Evolutionary conservation across 1,140 invertebrate species (phyloP).

Genomic region (Idris sp.): DNA sequence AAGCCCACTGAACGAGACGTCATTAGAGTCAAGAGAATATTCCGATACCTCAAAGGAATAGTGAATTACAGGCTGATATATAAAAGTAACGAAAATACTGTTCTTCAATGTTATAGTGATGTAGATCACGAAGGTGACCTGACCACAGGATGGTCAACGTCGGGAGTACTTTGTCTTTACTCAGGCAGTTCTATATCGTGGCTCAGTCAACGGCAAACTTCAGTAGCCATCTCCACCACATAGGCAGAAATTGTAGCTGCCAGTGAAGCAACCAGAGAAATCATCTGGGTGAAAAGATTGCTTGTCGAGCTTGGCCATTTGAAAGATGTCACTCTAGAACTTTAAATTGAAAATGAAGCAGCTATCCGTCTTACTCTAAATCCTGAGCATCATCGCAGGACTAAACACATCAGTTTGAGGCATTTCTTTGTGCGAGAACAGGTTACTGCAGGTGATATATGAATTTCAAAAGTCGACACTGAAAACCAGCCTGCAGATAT

Average conservation of each 20-base stretch:
- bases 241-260: conserved; percentile 77
- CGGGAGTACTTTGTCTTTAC: conserved; percentile 67
- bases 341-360: conserved; percentile 69
- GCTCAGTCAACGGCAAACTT: conserved; percentile 72
- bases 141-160: conserved; percentile 66
- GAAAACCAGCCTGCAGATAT: too few relatives aligned
- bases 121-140: conserved; percentile 72
- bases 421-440: conserved; percentile 9
- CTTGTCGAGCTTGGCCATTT: conserved; percentile 20
- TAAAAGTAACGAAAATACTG: background rate
- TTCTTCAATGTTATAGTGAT: conserved; percentile 61
- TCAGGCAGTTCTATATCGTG: conserved; percentile 69
- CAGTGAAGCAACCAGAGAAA: conserved; percentile 70
- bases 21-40: conserved; percentile 67
- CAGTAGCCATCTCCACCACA: conserved; percentile 75
- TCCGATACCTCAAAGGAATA: conserved; percentile 72
- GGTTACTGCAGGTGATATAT: too few relatives aligned
- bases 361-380: conserved; percentile 72
- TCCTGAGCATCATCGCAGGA: conserved; percentile 58
- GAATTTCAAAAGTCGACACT: too few relatives aligned
- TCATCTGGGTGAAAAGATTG: conserved; percentile 64
- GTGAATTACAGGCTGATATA: conserved; percentile 14
- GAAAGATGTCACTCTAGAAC: too few relatives aligned
- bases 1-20: conserved; percentile 62
- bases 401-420: conserved; percentile 7